phyloP scores from a whole-genome alignment of 1,140 invertebrate genomes.

The Saccostrea glomerata region DNA sequence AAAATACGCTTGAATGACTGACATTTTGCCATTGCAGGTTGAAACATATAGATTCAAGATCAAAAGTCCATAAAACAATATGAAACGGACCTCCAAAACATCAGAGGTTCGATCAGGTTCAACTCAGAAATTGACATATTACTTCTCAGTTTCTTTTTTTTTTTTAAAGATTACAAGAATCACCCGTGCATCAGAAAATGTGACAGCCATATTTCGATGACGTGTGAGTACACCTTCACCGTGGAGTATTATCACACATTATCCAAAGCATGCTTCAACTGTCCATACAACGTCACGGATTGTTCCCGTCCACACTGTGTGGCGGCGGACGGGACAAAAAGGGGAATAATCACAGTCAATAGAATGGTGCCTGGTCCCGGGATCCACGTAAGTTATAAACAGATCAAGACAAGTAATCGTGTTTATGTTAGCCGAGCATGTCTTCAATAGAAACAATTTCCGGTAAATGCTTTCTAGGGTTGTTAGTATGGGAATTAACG shows the following conservation, averaged over 20 bases:
- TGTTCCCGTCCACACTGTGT: conserved; percentile 90
- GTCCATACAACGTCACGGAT: conserved; percentile 87
- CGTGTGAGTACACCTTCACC: conserved; percentile 86
- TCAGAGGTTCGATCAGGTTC: too few species aligned
- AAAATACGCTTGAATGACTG: too few species aligned
- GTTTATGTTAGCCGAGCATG: conserved; percentile 68
- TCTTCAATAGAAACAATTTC: too few species aligned
- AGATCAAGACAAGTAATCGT: conserved; percentile 44
- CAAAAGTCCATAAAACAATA: too few species aligned
- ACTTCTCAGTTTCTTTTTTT: too few species aligned
- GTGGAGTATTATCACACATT: conserved; percentile 90
- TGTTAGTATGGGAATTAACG: too few species aligned
- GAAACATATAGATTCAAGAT: too few species aligned
- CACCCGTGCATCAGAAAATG: conserved; percentile 88
- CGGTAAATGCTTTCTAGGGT: too few species aligned
- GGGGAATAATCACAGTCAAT: conserved; percentile 89
- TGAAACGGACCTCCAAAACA: too few species aligned
- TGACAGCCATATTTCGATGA: conserved; percentile 83
- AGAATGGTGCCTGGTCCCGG: conserved; percentile 91
- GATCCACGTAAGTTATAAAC: conserved; percentile 83
- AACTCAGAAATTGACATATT: too few species aligned
- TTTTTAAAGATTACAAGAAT: conserved; percentile 69
- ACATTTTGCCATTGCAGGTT: too few species aligned
- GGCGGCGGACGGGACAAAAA: conserved; percentile 87
- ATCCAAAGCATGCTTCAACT: conserved; percentile 89